Evolutionary conservation across 2,113 vertebrate genomes (phyloP).

Genomic region (Erinaceus europaeus): DNA sequence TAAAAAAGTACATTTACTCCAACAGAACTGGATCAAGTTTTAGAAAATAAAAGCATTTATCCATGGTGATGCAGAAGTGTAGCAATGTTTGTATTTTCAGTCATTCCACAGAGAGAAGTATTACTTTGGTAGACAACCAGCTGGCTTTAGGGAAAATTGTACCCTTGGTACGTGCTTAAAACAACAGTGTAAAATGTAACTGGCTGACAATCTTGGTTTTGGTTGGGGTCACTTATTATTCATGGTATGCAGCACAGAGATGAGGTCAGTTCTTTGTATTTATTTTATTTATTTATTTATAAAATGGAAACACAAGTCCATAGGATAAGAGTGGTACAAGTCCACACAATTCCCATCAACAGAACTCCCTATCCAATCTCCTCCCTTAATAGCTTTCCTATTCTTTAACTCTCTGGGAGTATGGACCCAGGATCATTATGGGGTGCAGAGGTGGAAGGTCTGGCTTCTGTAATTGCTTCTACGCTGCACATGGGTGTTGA

Average conservation of each 20-base stretch:
- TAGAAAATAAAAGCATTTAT: slow-evolving; percentile 68
- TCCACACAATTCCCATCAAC: too few relatives aligned
- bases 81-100: slow-evolving; percentile 63
- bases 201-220: slow-evolving; percentile 48
- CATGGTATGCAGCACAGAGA: background rate
- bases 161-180: slow-evolving; percentile 38
- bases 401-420: too few relatives aligned
- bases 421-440: too few relatives aligned
- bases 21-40: slow-evolving; percentile 51
- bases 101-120: slow-evolving; percentile 59
- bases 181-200: slow-evolving; percentile 54
- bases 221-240: slow-evolving; percentile 51
- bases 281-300: too few relatives aligned
- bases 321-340: too few relatives aligned
- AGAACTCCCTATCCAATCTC: too few relatives aligned
- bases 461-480: too few relatives aligned
- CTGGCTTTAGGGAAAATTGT: slow-evolving; percentile 40
- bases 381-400: too few relatives aligned
- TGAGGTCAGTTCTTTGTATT: slow-evolving; percentile 67
- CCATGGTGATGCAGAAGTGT: slow-evolving; percentile 54
- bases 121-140: slow-evolving; percentile 60
- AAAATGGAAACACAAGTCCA: too few relatives aligned
- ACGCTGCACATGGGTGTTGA: too few relatives aligned
- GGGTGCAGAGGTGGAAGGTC: too few relatives aligned
- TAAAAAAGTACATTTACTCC: slow-evolving; percentile 63